Conservation (phyloP, 2,888 invertebrate genomes). For the Aethes cnicana region DNA sequence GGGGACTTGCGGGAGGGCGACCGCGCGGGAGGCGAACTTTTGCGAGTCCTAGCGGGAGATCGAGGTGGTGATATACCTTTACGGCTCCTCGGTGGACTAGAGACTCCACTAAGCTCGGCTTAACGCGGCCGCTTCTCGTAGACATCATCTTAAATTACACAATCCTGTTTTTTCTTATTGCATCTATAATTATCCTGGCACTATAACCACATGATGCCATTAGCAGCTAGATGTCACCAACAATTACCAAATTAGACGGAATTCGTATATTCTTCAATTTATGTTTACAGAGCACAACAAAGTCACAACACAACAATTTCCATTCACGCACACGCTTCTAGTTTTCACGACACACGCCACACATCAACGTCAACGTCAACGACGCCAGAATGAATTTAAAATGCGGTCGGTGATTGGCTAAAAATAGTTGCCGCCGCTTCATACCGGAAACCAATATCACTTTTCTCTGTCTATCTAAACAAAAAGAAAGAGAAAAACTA, state of each 20-base stretch:
- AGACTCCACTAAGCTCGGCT: slow-evolving; percentile 57
- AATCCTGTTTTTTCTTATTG: slow-evolving; percentile 37
- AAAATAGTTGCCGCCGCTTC: slow-evolving; percentile 49
- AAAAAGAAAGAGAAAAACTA: slow-evolving; percentile 32
- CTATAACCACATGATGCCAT: slow-evolving; percentile 59
- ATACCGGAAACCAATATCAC: slow-evolving; percentile 34
- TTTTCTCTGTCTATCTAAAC: slow-evolving; percentile 32
- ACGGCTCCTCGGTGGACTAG: slow-evolving; percentile 63
- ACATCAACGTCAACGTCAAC: slow-evolving; percentile 64
- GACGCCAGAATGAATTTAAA: slow-evolving; percentile 71
- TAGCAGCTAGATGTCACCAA: slow-evolving; percentile 34
- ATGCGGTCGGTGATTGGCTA: slow-evolving; percentile 63
- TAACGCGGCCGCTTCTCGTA: slow-evolving; percentile 68
- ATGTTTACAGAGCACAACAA: slow-evolving; percentile 37
- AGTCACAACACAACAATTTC: slow-evolving; percentile 38
- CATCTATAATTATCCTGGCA: slow-evolving; percentile 60
- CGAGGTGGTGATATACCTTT: slow-evolving; percentile 69
- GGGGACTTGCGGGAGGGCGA: slow-evolving; percentile 76
- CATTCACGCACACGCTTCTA: slow-evolving; percentile 47
- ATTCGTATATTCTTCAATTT: slow-evolving; percentile 25
- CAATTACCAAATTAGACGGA: slow-evolving; percentile 27
- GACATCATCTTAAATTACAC: slow-evolving; percentile 52
- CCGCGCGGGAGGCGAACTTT: slow-evolving; percentile 63
- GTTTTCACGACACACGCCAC: slow-evolving; percentile 47
- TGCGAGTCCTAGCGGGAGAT: slow-evolving; percentile 71